Evolutionary conservation across 2,113 vertebrate genomes (phyloP), one percentile per base, ranked within the genome.

Genomic region (Rhinogobius similis): DNA sequence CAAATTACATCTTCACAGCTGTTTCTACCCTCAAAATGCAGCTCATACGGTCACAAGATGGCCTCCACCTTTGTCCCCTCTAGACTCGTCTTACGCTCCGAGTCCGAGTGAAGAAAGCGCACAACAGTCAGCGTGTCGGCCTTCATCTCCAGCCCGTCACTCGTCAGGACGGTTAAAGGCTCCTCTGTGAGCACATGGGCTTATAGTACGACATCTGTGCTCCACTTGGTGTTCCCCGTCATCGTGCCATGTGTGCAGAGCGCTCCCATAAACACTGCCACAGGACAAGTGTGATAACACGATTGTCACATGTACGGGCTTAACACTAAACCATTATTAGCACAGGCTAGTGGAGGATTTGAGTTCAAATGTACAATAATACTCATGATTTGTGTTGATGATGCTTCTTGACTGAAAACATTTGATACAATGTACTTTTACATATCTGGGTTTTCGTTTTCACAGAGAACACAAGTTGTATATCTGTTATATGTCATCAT

Each of bases 81-180:
- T 24, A 23, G 50, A 52, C 20, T 24, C 12, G n/a, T 53, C 0
- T 53, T 13, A 21, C 10, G 9, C 20, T 29, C 29, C 29, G 21
- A 1, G 10, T 5, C 21, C 9, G 52, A 24, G 52, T 13, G 52
- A 67, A 56, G 79, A 79, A 77, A 82, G 77, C 65, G 39, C 32
- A 69, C 7, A 21, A 78, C 66, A 62, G n/a, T 75, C 61, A 48
- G 75, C 61, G 75, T 36, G 29, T 52, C 76, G 52, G 39, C n/a
- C n/a, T n/a, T 74, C 77, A 85, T 83, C 74, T 59, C 0, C 43
- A 70, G 58, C 67, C 68, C 3, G 27, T 70, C 44, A 56, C 65
- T 52, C 71, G 79, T 83, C 78, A 32, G 0, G n/a, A 72, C 50
- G 71, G 70, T 75, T 61, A 66, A 10, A 41, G 75, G 50, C 65